Conservation (phyloP, 1,140 invertebrate genomes). For the Cherax destructor region DNA sequence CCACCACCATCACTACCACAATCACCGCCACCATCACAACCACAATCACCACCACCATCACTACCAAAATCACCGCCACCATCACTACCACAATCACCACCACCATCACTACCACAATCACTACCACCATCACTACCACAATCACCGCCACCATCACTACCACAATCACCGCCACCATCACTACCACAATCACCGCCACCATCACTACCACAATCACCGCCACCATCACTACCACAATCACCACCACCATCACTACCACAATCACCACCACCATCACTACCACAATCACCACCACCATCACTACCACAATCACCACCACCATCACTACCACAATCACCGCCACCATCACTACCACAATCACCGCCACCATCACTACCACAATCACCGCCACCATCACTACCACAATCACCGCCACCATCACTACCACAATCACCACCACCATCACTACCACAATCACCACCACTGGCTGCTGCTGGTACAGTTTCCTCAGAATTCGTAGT, state of each 20-base stretch:
- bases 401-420: too few species aligned
- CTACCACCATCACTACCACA: too few species aligned
- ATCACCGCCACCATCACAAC: background rate
- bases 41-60: too few species aligned
- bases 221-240: background rate
- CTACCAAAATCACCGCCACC: background rate
- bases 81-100: constrained; percentile 1
- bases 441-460: background rate
- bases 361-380: too few species aligned
- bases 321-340: background rate
- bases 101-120: background rate
- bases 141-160: background rate
- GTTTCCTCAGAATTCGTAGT: too few species aligned
- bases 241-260: background rate
- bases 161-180: background rate
- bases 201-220: constrained; percentile 6
- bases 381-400: too few species aligned
- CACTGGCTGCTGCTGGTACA: background rate
- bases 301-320: too few species aligned
- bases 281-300: background rate
- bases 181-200: constrained; percentile 4
- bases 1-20: too few species aligned
- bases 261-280: background rate
- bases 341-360: background rate
- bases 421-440: too few species aligned